Evolutionary conservation across 2,888 invertebrate species (phyloP).

Genomic region (Nudaria mundana): DNA sequence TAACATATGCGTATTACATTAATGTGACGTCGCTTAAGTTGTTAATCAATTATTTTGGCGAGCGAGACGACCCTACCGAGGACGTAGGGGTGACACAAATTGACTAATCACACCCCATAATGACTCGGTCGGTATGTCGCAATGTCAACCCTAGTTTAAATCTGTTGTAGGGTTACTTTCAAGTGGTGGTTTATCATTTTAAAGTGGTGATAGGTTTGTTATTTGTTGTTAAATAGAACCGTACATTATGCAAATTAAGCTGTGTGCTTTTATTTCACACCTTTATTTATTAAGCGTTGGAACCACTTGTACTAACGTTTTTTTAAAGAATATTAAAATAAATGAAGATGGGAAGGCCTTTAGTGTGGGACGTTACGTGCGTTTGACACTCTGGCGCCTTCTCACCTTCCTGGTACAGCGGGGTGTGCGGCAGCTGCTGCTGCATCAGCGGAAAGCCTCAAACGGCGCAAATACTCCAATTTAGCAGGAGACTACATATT

Average conservation of each 20-base stretch:
- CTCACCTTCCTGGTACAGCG: no score
- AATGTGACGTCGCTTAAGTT: slow-evolving; percentile 70
- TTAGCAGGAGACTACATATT: no score
- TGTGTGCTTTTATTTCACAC: no score
- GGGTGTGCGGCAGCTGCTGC: no score
- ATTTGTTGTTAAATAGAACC: slow-evolving; percentile 22
- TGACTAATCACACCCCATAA: slow-evolving; percentile 70
- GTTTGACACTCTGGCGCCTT: no score
- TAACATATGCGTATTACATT: slow-evolving; percentile 76
- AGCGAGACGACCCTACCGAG: slow-evolving; percentile 38
- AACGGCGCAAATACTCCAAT: no score
- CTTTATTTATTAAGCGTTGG: no score
- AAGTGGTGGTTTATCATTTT: slow-evolving; percentile 59
- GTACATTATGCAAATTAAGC: slow-evolving; percentile 1
- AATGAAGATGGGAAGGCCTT: no score
- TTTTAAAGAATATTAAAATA: no score
- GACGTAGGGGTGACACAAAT: slow-evolving; percentile 58
- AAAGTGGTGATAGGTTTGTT: slow-evolving; percentile 53
- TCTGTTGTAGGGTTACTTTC: slow-evolving; percentile 49
- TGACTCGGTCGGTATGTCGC: slow-evolving; percentile 46
- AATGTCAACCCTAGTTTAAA: slow-evolving; percentile 60
- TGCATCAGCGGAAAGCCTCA: no score
- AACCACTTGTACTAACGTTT: no score
- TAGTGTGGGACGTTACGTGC: no score
- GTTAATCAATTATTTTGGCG: slow-evolving; percentile 73